Base-by-base conservation (phyloP, 2,797 vertebrate genomes). In the Leptatherina wallacei region DNA sequence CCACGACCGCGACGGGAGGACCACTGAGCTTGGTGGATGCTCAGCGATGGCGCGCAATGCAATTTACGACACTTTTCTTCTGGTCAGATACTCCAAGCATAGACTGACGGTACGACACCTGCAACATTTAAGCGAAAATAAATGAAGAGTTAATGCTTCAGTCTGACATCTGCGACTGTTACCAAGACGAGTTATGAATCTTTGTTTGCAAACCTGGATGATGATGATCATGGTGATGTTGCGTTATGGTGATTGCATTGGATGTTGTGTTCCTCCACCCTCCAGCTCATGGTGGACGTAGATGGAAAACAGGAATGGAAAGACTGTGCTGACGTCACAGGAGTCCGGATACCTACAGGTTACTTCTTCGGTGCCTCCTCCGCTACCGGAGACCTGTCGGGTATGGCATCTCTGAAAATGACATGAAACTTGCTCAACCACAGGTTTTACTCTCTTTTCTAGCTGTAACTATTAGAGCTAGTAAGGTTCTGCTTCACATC, bases 301-400 rank as follows among this genome's bases (percentile, higher is more conserved):
- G 97, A 99, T 0, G 97, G 97, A 0, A 96, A 95, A 51, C 95
- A 96, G 3, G 95, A 97, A 80, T 99, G 97, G 97, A 93, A 90
- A 67, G 95, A 97, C 11, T 99, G 97, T 62, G 88, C 96, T 1
- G 96, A 97, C 1, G 76, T 98, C 64, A 92, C 94, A 0, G 97
- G 97, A 0, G 91, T 99, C 56, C 93, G 87, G 14, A 80, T 99
- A 29, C 97, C 97, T 2, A 82, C 87, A 0, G 96, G 97, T 0
- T 98, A 97, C 91, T 97, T 93, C 87, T 95, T 98, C 0, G 97
- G 97, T 2, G 95, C 95, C 1, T 98, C 97, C 0, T 96, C 98
- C 0, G 92, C 94, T 82, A 99, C 97, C 0, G 98, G 97, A 44
- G 98, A 99, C 77, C 94, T 99, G 8, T 96, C 98, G 61, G 98